Percentiles rank a stretch among this genome's conserved stretches.
These are phyloP conservation scores for Pollimyrus isidori DNA, from an alignment of 2,113 vertebrate genomes.

Conservation along the genomic window DNA sequence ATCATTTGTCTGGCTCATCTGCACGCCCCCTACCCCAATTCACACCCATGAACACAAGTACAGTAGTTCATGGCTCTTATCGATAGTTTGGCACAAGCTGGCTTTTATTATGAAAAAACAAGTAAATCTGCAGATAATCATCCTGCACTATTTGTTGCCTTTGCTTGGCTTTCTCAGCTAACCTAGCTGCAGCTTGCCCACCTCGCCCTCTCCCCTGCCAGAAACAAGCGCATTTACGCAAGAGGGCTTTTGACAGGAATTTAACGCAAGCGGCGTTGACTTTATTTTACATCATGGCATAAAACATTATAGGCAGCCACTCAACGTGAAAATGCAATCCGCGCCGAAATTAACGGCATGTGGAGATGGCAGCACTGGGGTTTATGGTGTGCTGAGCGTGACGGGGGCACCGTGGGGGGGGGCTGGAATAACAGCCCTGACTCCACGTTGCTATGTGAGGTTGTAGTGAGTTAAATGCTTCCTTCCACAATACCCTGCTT, in stretches of 20 bases:
- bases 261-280: neutral
- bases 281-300: neutral
- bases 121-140: slow-evolving; percentile 6
- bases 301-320: neutral
- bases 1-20: neutral
- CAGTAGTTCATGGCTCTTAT: neutral
- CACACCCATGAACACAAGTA: neutral
- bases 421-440: neutral
- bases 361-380: neutral
- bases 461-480: neutral
- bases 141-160: neutral
- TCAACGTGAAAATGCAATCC: neutral
- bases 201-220: neutral
- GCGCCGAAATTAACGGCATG: neutral
- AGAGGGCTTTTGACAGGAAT: neutral
- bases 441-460: neutral
- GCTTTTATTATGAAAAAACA: neutral
- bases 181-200: neutral
- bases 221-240: neutral
- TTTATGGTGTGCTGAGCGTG: neutral
- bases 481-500: neutral
- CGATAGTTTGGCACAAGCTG: neutral
- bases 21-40: neutral
- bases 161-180: neutral
- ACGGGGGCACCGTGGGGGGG: neutral